A percentile compares a stretch with the other conserved stretches of the same genome.
These are phyloP conservation scores for Corythaixoides concolor DNA, from an alignment of 2,113 vertebrate species.

Conservation along the genomic window DNA sequence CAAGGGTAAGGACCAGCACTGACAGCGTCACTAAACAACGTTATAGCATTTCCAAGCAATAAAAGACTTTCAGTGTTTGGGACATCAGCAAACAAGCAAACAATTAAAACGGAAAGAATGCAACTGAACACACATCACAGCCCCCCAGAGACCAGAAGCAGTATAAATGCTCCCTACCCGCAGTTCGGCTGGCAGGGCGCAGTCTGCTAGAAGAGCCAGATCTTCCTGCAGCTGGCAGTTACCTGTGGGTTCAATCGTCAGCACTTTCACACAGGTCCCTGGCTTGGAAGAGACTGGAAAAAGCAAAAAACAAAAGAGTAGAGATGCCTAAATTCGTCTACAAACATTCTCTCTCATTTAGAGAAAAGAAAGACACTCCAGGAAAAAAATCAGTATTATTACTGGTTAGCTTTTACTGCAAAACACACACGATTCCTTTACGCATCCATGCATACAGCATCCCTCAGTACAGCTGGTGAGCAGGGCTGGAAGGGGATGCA, in stretches of 20 bases:
- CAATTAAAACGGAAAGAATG: not conserved
- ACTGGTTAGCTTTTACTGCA: not conserved
- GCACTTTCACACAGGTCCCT: slow-evolving; percentile 92
- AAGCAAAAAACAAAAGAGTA: slow-evolving; percentile 23
- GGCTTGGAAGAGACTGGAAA: slow-evolving; percentile 91
- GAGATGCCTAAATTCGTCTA: slow-evolving; percentile 38
- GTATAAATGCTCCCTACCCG: slow-evolving; percentile 74
- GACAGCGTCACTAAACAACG: not conserved
- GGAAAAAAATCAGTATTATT: not conserved
- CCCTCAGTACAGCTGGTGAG: not conserved
- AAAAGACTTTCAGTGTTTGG: not conserved
- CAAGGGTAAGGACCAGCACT: not conserved
- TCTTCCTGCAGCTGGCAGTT: slow-evolving; percentile 88
- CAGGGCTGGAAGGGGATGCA: not conserved
- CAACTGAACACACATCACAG: not conserved
- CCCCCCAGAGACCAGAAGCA: not conserved
- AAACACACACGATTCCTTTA: not conserved
- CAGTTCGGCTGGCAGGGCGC: slow-evolving; percentile 87
- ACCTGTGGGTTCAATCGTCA: slow-evolving; percentile 86
- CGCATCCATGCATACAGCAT: not conserved
- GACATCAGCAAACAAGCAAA: not conserved
- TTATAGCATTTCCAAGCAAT: not conserved
- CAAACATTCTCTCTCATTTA: not conserved
- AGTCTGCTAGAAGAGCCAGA: slow-evolving; percentile 89
- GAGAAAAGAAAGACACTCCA: not conserved